Percentiles rank a stretch among this genome's conserved stretches.
phyloP scores from a whole-genome alignment of 2,797 vertebrate genomes.

The Pachyuromys duprasi region DNA sequence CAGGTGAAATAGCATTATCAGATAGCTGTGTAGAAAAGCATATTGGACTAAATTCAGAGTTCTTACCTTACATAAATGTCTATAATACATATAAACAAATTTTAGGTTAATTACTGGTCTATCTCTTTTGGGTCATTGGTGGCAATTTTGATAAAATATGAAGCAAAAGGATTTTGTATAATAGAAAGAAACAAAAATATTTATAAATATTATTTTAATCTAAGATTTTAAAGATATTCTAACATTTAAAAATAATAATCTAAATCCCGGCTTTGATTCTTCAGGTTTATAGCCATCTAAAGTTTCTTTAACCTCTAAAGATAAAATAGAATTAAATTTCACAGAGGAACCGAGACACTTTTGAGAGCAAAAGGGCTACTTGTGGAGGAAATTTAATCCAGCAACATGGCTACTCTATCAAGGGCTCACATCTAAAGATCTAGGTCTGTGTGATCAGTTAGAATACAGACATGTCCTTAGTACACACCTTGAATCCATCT shows the following conservation, averaged over 20 bases:
- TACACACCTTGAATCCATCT: no score
- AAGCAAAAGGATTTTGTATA: background rate
- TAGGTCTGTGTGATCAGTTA: no score
- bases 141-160: constrained; percentile 14
- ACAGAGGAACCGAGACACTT: background rate
- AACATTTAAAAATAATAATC: background rate
- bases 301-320: constrained; percentile 2
- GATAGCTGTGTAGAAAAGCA: background rate
- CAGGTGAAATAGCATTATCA: constrained; percentile 15
- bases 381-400: no score
- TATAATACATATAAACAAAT: background rate
- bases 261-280: background rate
- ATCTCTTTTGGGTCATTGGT: background rate
- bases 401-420: no score
- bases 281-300: background rate
- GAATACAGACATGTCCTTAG: no score
- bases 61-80: background rate
- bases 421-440: no score
- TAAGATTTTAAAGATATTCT: background rate
- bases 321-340: constrained; percentile 44
- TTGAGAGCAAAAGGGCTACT: background rate
- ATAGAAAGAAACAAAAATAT: background rate
- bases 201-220: background rate
- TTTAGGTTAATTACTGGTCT: background rate
- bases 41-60: constrained; percentile 10